Evolutionary conservation across 2,888 invertebrate species (phyloP).

Genomic region (Drosophila meridionalis): DNA sequence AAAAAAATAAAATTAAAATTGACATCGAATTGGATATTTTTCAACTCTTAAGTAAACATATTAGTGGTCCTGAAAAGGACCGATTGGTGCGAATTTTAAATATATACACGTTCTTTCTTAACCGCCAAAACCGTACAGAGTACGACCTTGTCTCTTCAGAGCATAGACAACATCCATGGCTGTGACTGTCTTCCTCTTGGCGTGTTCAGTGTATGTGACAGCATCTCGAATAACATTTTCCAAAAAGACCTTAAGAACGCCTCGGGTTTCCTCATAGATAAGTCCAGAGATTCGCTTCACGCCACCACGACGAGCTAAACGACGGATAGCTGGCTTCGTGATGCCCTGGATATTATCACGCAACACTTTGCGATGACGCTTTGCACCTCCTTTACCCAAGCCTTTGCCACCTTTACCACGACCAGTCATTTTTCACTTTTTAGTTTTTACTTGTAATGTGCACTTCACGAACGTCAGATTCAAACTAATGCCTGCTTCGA

Average conservation of each 20-base stretch:
- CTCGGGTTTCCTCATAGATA: slow-evolving; percentile 92
- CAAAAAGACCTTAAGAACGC: slow-evolving; percentile 88
- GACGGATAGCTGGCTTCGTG: slow-evolving; percentile 91
- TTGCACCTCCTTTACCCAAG: slow-evolving; percentile 92
- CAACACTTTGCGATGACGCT: slow-evolving; percentile 93
- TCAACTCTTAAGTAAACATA: not conserved
- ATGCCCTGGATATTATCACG: slow-evolving; percentile 88
- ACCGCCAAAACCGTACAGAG: slow-evolving; percentile 86
- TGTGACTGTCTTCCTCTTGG: slow-evolving; percentile 23
- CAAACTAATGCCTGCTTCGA: not conserved
- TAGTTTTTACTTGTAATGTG: slow-evolving; percentile 82
- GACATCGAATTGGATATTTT: not conserved
- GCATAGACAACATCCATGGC: slow-evolving; percentile 89
- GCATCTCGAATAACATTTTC: slow-evolving; percentile 92
- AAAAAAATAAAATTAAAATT: too few species aligned
- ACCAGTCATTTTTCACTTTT: slow-evolving; percentile 92
- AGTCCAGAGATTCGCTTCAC: slow-evolving; percentile 90
- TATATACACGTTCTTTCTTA: slow-evolving; percentile 3
- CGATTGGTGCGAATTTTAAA: slow-evolving; percentile 18
- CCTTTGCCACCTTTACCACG: slow-evolving; percentile 93
- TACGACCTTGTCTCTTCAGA: slow-evolving; percentile 91
- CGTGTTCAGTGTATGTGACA: slow-evolving; percentile 19
- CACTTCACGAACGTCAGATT: slow-evolving; percentile 14
- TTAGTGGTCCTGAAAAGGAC: slow-evolving; percentile 43
- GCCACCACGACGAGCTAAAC: slow-evolving; percentile 89